Evolutionary conservation across 2,888 invertebrate genomes (phyloP).

Genomic region (Melanostoma mellinum): DNA sequence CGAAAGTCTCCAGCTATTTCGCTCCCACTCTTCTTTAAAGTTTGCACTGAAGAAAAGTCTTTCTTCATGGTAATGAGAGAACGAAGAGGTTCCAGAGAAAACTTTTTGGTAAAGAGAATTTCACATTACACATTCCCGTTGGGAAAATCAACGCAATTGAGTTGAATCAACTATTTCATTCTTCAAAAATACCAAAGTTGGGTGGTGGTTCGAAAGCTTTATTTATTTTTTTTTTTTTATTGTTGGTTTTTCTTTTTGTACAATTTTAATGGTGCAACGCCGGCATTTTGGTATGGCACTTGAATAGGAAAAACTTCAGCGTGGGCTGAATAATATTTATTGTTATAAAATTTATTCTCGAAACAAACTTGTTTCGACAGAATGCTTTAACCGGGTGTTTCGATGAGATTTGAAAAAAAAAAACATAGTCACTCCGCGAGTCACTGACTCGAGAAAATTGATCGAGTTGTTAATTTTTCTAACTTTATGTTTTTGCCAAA

Average conservation of each 20-base stretch:
- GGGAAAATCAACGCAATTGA: conserved; percentile 52
- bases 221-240: conserved; percentile 8
- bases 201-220: conserved; percentile 2
- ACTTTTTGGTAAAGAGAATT: conserved; percentile 32
- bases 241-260: conserved; percentile 15
- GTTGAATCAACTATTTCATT: conserved; percentile 47
- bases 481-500: no score
- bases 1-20: neutral
- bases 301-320: conserved; percentile 23
- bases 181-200: conserved; percentile 21
- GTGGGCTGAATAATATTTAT: conserved; percentile 47
- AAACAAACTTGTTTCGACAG: neutral
- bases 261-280: conserved; percentile 64
- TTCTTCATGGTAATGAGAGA: conserved; percentile 1
- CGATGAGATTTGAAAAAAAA: no score
- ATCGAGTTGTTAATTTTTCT: no score
- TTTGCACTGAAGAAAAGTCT: conserved; percentile 17
- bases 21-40: conserved; percentile 18
- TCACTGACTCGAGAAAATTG: no score
- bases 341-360: conserved; percentile 26
- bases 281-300: conserved; percentile 61
- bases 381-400: no score
- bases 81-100: conserved; percentile 6
- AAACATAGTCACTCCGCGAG: no score
- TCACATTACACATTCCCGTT: conserved; percentile 20